Base-by-base conservation (phyloP, 2,797 vertebrate species). In the Bradypodion pumilum region DNA sequence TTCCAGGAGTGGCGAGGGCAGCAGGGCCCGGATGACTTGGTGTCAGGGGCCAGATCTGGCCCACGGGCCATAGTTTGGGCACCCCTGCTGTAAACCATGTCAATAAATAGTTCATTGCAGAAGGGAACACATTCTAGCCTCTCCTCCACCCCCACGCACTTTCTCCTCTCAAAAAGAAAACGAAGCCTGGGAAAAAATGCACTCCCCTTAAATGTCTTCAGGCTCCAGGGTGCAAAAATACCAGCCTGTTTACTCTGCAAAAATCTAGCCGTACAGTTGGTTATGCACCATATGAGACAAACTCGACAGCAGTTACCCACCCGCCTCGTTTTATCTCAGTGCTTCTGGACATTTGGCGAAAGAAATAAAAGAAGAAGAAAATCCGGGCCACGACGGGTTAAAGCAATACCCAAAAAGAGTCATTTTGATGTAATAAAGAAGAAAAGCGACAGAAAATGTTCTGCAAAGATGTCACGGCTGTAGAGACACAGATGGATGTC, bases 401-500 rank as follows among this genome's bases (percentile, higher is more conserved):
- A 80, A 74, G 65, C 72, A 76, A 75, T 42, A 80, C n/a, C 29
- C n/a, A n/a, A n/a, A n/a, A 25, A 49, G 80, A 75, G 52, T 69
- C 62, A 62, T 63, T 74, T 75, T 32, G 76, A 80, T 76, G 62
- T 69, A 80, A 70, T 76, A 76, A 72, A 80, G 27, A 40, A 79
- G 35, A 44, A 69, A 56, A 60, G 9, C 27, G 70, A 52, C 70
- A 70, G 63, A 69, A 40, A n/a, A 63, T 13, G 6, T 42, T 82
- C 23, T 8, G 25, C 10, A 23, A 19, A 29, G 59, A 78, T 49
- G 16, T 74, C 69, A 62, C 76, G 74, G 62, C 76, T 40, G 49
- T 69, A 19, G 1, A 46, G 72, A 52, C 32, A 52, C 77, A 80
- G 81, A 70, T 70, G 49, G 70, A 52, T 25, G 42, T 40, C 63